phyloP scores from a whole-genome alignment of 2,888 invertebrate species.

The Synanthedon formicaeformis region DNA sequence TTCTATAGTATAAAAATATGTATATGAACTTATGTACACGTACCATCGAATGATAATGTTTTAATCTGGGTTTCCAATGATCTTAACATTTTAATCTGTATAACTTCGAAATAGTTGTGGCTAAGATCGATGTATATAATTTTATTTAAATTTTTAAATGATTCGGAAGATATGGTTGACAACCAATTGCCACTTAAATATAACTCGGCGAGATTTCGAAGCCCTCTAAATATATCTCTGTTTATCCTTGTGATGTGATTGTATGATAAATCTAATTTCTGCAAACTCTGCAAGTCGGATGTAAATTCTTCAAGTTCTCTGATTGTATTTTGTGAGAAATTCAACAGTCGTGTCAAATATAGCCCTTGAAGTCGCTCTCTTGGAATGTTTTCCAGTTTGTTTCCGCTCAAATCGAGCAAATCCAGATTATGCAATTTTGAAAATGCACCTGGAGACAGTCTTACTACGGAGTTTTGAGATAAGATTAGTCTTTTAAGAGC shows the following conservation, averaged over 20 bases:
- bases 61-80: constrained; percentile 87
- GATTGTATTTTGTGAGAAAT: constrained; percentile 86
- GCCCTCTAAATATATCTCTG: constrained; percentile 80
- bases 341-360: constrained; percentile 77
- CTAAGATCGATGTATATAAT: constrained; percentile 82
- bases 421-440: constrained; percentile 80
- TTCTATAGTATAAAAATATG: too few relatives aligned
- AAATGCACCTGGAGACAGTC: constrained; percentile 88
- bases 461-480: constrained; percentile 78
- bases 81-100: constrained; percentile 81
- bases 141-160: constrained; percentile 82
- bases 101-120: constrained; percentile 83
- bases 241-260: constrained; percentile 84
- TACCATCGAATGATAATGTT: constrained; percentile 84
- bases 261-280: constrained; percentile 84
- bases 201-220: constrained; percentile 82
- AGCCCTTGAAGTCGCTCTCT: constrained; percentile 87
- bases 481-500: constrained; percentile 80
- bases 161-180: constrained; percentile 80
- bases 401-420: constrained; percentile 83
- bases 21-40: constrained; percentile 18
- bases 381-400: constrained; percentile 85
- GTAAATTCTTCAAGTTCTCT: constrained; percentile 87
- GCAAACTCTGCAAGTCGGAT: constrained; percentile 79
- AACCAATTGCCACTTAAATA: constrained; percentile 87